Base-by-base conservation (phyloP, 2,797 vertebrate species). In the Aselliscus stoliczkanus region DNA sequence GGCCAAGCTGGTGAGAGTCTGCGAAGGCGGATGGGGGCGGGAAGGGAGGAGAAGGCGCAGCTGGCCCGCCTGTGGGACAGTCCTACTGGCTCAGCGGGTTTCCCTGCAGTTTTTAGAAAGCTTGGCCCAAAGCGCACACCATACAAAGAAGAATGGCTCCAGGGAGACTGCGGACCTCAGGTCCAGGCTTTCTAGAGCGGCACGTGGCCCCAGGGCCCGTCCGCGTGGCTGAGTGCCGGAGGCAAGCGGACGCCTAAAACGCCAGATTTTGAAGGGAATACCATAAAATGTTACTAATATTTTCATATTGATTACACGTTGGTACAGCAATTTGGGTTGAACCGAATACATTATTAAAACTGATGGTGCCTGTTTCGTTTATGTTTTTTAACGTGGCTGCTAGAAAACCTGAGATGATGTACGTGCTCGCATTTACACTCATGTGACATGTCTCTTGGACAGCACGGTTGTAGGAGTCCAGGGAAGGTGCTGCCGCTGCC, bases 81-180 rank as follows among this genome's bases (percentile, higher is more conserved):
- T 34, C 13, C 0, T 2, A 21, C 34, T 0, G 11, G 81, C 52
- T 37, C 75, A n/a, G 1, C 42, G 34, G 34, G 31, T 5, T 2
- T 21, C 37, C 37, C 0, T 12, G 1, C 21, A 5, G 23, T 21
- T 37, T 8, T 27, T 4, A 29, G 21, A 58, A 39, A 8, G 1
- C 31, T 56, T 12, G 27, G 5, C 39, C 10, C 5, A 20, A 23
- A 15, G 62, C 13, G 34, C 54, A 25, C 13, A 20, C 25, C 11
- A 1, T 2, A 6, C 42, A n/a, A 44, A 39, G 81, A 4, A 50
- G 14, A 15, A 15, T 15, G 47, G 47, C 47, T 2, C 47, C 47
- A 50, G 47, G 47, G 47, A 80, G 58, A 39, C 9, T 4, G 1
- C 2, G 9, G 21, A 8, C 21, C 6, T 13, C 18, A 62, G 10